Base-by-base conservation (phyloP, 53 echinoderm and acorn worm species). In the Pentamera pediparva region DNA sequence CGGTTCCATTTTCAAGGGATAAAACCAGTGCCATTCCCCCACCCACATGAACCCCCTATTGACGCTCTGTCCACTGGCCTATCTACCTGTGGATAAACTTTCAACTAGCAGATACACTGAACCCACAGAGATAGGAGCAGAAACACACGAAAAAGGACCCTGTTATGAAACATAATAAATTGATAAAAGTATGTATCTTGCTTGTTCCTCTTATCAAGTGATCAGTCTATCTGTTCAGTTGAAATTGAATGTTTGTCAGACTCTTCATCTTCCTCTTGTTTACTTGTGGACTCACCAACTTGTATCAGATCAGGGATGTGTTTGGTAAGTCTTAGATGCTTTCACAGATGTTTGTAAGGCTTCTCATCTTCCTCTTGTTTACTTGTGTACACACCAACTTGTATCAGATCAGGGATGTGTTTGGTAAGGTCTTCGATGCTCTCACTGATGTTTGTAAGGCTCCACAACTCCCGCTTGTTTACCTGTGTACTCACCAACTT, bases 401-500 rank as follows among this genome's bases (percentile, higher is more conserved):
- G 43, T 12, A 72, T 51, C 21, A 25, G 18, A 72, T 32, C 73
- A 40, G 26, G 15, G 22, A 70, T 39, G 13, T 76, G 47, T 18
- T 86, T 78, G 8, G 54, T 69, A 49, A 75, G 48, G 35, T 77
- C 74, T 30, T 70, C 51, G 24, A 67, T 67, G 1, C 79, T 64
- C 39, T 83, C 77, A 69, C 95, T 90, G 32, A 86, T 73, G 60
- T 73, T 84, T 35, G 82, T 70, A 32, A 95, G 69, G 0, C 33
- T 47, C 32, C 79, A 80, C 89, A 87, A 87, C 79, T 81, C 88
- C 36, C 31, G 79, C 4, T 72, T n/a, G n/a, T 21, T 12, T 57
- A n/a, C 27, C 19, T 19, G 11, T 5, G 24, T 10, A 67, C 17
- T 12, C 26, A 31, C 26, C 34, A 20, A 75, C 22, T 56, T 33